Evolutionary conservation across 2,113 vertebrate species (phyloP).

Genomic region (Bos taurus): DNA sequence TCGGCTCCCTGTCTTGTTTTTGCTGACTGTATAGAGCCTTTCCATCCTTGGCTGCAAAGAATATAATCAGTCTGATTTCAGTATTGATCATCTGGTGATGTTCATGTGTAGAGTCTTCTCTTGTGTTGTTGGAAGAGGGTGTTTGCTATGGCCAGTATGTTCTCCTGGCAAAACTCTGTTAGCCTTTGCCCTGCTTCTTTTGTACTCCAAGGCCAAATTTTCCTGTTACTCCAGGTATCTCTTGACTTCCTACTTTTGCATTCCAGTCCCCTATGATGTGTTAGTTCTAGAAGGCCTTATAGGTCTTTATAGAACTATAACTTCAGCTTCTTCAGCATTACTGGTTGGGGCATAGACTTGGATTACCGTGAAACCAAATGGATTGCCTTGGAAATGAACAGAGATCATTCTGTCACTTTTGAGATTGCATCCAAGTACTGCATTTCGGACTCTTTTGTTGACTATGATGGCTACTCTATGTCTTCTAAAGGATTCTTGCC

Average conservation of each 20-base stretch:
- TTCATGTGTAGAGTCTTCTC: not conserved
- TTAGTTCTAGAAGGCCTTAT: not conserved
- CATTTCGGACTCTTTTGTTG: not conserved
- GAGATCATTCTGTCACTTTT: not conserved
- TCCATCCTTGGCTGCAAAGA: not conserved
- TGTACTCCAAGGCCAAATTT: not conserved
- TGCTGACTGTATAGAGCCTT: not conserved
- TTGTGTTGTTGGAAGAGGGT: not conserved
- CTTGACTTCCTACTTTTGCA: not conserved
- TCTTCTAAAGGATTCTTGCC: not conserved
- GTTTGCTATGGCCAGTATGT: not conserved
- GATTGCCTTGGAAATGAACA: not conserved
- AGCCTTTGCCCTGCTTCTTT: not conserved
- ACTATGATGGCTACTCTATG: not conserved
- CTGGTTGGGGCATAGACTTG: not conserved
- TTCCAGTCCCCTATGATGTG: not conserved
- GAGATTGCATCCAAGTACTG: not conserved
- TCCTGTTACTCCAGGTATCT: not conserved
- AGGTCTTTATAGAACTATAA: not conserved
- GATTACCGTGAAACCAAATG: fast-evolving
- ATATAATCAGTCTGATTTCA: not conserved
- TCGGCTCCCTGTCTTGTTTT: fast-evolving
- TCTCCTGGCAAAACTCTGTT: not conserved
- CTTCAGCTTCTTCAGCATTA: not conserved
- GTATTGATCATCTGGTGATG: not conserved